A percentile compares a stretch with the other conserved stretches of the same genome.
phyloP scores from a whole-genome alignment of 2,888 invertebrate species.

The Abrostola triplasia region DNA sequence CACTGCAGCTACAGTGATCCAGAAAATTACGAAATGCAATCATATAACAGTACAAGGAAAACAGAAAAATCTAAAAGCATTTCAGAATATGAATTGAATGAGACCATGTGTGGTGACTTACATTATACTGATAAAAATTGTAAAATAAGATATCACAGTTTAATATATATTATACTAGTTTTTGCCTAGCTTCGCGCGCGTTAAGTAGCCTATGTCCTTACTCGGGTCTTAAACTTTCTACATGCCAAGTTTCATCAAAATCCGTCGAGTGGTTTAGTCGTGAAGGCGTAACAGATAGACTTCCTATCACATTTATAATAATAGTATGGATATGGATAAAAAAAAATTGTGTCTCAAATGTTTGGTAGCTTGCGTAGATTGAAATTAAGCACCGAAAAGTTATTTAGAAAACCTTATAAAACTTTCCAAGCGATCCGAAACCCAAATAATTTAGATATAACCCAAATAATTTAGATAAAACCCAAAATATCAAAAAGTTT shows the following conservation, averaged over 20 bases:
- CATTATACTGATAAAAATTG: too few species aligned
- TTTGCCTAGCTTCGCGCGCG: too few species aligned
- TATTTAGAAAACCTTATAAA: background rate
- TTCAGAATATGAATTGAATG: background rate
- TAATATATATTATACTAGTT: too few species aligned
- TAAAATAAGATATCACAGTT: too few species aligned
- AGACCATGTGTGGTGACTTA: background rate
- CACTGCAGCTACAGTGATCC: conserved; percentile 30
- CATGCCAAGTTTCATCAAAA: too few species aligned
- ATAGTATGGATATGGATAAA: too few species aligned
- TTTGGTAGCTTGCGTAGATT: background rate
- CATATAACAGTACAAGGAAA: background rate
- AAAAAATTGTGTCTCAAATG: too few species aligned
- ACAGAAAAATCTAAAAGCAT: conserved; percentile 6
- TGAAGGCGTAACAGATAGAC: too few species aligned
- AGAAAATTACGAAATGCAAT: conserved; percentile 7
- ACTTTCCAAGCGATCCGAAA: conserved; percentile 11
- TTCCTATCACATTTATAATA: too few species aligned
- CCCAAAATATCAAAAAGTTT: conserved; percentile 11
- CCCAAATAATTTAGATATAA: background rate
- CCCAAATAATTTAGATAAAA: background rate
- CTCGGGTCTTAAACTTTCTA: too few species aligned
- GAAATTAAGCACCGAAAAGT: conserved; percentile 4
- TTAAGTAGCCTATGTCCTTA: too few species aligned
- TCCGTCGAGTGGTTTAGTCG: too few species aligned